Evolutionary conservation across 2,888 invertebrate species (phyloP), one percentile per base, ranked within the genome.

Genomic region (Cephus sareptanus): DNA sequence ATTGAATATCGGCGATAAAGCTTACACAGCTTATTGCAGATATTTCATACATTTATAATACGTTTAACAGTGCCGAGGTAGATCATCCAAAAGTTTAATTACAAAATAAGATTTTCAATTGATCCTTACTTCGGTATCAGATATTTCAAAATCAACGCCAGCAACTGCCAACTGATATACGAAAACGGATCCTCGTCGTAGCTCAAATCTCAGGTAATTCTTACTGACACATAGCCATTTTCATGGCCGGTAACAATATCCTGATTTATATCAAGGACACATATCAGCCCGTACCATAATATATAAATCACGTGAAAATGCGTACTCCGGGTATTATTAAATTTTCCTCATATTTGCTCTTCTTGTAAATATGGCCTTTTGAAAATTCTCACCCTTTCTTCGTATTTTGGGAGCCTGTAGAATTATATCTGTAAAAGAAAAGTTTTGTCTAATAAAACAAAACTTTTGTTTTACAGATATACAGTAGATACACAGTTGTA

Each of bases 241-340:
- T 56, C 56, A 56, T 56, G 56, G 56, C 0, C 78, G 79, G 83
- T 83, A 83, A 84, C 83, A 81, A 82, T 81, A 86, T 84, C 85
- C 85, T 86, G 86, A 86, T 86, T 86, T 85, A 86, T 85, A 84
- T 81, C 71, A 79, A 75, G 76, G 75, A 79, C 83, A 79, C 79
- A 76, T 76, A 76, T 80, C 77, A 81, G 77, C 76, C 76, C 81
- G 78, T 83, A 83, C 83, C 80, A 82, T 82, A 83, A 83, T 83
- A 80, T 82, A 83, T 83, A 81, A 83, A 83, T 83, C 83, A 84
- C 75, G 77, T 77, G 68, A 76, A 78, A 78, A 76, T 77, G 80
- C 76, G 6, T 75, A 75, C 69, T 73, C 76, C 75, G 77, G 68
- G 74, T 79, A 79, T 79, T 81, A 82, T 81, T 81, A 81, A 82